Evolutionary conservation across 2,797 vertebrate species (phyloP).

Genomic region (Antrozous pallidus): DNA sequence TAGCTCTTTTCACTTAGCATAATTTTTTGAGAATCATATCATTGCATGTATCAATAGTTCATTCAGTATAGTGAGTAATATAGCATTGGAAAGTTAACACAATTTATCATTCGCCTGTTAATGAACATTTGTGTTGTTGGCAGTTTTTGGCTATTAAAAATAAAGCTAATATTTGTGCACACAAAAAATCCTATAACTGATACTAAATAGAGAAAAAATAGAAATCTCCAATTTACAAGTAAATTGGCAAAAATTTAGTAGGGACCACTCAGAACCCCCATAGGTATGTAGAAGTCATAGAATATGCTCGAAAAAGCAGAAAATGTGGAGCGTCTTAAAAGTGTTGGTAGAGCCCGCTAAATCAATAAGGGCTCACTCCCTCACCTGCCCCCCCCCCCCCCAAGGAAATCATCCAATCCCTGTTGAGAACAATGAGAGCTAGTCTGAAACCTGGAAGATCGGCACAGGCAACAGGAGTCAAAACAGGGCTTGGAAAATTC

Average conservation of each 20-base stretch:
- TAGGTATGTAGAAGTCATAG: background rate
- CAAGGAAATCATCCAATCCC: background rate
- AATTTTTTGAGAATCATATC: background rate
- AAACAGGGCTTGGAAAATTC: background rate
- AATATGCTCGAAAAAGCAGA: background rate
- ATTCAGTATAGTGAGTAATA: background rate
- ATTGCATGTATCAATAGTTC: background rate
- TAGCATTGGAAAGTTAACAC: background rate
- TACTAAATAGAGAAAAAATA: background rate
- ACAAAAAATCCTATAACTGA: background rate
- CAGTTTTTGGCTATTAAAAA: background rate
- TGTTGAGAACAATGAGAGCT: background rate
- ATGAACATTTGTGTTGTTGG: background rate
- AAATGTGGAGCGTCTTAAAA: background rate
- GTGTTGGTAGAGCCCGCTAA: background rate
- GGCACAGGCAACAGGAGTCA: background rate
- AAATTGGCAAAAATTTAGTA: background rate
- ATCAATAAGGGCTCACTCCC: background rate
- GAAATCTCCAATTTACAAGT: background rate
- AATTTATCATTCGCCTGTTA: background rate
- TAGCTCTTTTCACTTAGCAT: background rate
- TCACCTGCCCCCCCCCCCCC: no score
- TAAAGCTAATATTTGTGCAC: background rate
- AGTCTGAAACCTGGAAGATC: background rate
- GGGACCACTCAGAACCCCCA: background rate